phyloP scores from a whole-genome alignment of 1,140 invertebrate genomes.

The Neelides sp. region DNA sequence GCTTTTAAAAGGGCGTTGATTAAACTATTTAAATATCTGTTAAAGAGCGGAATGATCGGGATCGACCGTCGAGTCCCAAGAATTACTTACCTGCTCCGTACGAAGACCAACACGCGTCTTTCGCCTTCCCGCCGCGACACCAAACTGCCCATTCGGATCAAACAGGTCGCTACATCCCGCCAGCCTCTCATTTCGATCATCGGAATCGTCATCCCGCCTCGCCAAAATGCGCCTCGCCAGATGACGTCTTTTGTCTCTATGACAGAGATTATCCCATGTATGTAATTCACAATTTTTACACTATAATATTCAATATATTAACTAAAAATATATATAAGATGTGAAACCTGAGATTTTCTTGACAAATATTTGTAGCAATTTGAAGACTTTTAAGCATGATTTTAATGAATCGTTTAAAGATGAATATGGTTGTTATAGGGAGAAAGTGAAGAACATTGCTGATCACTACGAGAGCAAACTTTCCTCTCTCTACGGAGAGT shows the following conservation, averaged over 20 bases:
- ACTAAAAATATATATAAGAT: not conserved
- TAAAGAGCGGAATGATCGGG: too few relatives aligned
- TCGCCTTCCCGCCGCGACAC: not conserved
- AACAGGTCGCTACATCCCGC: too few relatives aligned
- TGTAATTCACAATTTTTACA: not conserved
- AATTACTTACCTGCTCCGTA: too few relatives aligned
- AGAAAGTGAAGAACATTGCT: slow-evolving; percentile 32
- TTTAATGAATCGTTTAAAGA: not conserved
- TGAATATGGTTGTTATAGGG: slow-evolving; percentile 27
- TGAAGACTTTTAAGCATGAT: not conserved
- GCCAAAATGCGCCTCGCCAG: slow-evolving; percentile 19
- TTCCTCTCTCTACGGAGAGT: slow-evolving; percentile 31
- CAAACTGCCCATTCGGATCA: too few relatives aligned
- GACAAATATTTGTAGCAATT: not conserved
- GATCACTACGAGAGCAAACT: slow-evolving; percentile 31
- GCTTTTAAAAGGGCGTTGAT: too few relatives aligned
- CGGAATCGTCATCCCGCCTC: too few relatives aligned
- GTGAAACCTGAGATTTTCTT: not conserved
- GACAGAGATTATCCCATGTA: slow-evolving; percentile 31
- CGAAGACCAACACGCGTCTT: slow-evolving; percentile 12
- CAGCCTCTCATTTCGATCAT: too few relatives aligned
- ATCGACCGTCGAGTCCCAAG: too few relatives aligned
- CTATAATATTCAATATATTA: not conserved
- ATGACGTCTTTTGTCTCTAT: slow-evolving; percentile 27
- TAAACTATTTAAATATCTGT: too few relatives aligned